phyloP scores from a whole-genome alignment of 2,113 vertebrate genomes.

The Hypanus sabinus region DNA sequence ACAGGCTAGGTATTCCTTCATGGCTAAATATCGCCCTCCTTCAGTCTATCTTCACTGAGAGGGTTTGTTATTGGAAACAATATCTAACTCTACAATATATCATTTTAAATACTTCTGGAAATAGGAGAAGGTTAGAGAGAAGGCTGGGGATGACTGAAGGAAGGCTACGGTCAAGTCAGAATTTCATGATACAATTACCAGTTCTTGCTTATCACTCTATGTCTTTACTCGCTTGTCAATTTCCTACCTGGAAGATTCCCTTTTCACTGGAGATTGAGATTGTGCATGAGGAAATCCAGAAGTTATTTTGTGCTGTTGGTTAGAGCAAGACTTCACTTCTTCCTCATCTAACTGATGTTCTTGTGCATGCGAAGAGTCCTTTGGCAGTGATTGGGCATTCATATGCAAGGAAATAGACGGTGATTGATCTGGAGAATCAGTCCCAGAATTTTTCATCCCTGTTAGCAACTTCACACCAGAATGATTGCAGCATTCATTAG shows the following conservation, averaged over 20 bases:
- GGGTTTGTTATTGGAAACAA: background rate
- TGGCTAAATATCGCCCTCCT: background rate
- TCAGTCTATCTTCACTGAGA: background rate
- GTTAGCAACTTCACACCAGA: constrained; percentile 37
- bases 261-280: constrained; percentile 70
- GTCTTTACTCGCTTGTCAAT: background rate
- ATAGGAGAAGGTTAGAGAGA: background rate
- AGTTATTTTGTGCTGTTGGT: constrained; percentile 43
- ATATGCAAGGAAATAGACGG: background rate
- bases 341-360: background rate
- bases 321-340: background rate
- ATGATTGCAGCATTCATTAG: constrained; percentile 44
- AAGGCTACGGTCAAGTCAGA: background rate
- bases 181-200: background rate
- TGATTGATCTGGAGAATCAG: constrained; percentile 34
- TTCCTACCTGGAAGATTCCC: constrained; percentile 73
- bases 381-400: background rate
- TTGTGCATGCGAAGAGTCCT: background rate
- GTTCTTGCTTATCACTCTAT: background rate
- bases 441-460: constrained; percentile 41
- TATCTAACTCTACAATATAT: too few species aligned
- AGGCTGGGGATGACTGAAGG: background rate
- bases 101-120: background rate
- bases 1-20: background rate
- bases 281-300: constrained; percentile 59